A percentile compares a stretch with the other conserved stretches of the same genome.
phyloP scores from a whole-genome alignment of 2,888 invertebrate genomes.

The Coelinius sp. region DNA sequence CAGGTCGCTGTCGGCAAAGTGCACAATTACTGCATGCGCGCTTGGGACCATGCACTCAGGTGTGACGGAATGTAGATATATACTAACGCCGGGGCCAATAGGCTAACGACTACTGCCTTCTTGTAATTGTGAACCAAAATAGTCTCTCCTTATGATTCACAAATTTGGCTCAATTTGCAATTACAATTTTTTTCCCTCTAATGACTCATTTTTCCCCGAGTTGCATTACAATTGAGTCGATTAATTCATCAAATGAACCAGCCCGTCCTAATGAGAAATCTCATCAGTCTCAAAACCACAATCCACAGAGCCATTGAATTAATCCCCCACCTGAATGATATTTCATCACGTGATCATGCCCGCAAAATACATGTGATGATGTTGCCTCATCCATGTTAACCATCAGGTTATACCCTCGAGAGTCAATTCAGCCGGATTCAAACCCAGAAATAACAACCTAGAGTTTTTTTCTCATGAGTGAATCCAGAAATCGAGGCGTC shows the following conservation, averaged over 20 bases:
- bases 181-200: too few species aligned
- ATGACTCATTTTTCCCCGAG: too few species aligned
- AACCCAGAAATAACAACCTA: slow-evolving; percentile 1
- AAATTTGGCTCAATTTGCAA: neutral
- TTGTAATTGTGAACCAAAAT: slow-evolving; percentile 64
- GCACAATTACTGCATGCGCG: slow-evolving; percentile 49
- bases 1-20: slow-evolving; percentile 39
- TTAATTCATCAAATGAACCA: too few species aligned
- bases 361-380: neutral
- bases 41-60: slow-evolving; percentile 59
- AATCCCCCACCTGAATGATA: neutral
- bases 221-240: too few species aligned
- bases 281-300: too few species aligned
- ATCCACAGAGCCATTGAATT: too few species aligned
- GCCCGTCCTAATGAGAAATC: too few species aligned
- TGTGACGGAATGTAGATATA: slow-evolving; percentile 68
- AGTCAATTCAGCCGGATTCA: slow-evolving; percentile 1
- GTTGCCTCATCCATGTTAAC: too few species aligned
- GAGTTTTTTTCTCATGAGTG: slow-evolving; percentile 1
- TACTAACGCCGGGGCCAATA: slow-evolving; percentile 63
- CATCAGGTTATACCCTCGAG: neutral
- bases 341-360: neutral
- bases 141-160: slow-evolving; percentile 49
- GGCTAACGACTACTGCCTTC: slow-evolving; percentile 68
- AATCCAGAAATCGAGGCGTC: slow-evolving; percentile 16